Conservation (phyloP, 2,888 invertebrate species). For the Aproaerema taeniolella region DNA sequence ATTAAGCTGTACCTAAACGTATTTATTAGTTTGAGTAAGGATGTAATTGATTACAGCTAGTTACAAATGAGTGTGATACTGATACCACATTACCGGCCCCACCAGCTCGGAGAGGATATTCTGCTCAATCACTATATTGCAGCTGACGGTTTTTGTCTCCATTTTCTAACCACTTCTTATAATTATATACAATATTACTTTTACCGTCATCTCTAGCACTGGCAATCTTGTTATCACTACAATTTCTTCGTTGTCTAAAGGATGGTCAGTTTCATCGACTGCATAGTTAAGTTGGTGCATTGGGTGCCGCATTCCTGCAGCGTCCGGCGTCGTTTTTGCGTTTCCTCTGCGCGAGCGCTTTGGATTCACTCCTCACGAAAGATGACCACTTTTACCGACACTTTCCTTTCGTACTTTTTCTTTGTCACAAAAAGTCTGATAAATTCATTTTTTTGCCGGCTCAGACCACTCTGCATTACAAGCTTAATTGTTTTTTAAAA, state of each 20-base stretch:
- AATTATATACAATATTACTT: constrained; percentile 3
- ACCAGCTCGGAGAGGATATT: constrained; percentile 11
- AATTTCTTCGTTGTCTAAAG: no score
- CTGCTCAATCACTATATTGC: constrained; percentile 10
- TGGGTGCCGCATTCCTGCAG: constrained; percentile 37
- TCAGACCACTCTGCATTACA: constrained; percentile 2
- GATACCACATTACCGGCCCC: no score
- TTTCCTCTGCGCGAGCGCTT: constrained; percentile 32
- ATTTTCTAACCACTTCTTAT: constrained; percentile 12
- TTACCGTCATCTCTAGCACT: constrained; percentile 1
- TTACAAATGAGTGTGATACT: no score
- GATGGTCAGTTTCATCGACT: no score
- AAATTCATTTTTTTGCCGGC: neutral
- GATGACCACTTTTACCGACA: constrained; percentile 50
- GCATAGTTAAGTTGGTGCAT: constrained; percentile 11
- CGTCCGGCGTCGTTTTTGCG: constrained; percentile 53
- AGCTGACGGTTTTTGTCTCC: constrained; percentile 9
- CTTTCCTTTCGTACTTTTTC: constrained; percentile 24
- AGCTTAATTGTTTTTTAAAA: neutral
- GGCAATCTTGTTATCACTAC: no score
- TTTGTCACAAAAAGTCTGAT: neutral
- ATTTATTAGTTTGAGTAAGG: no score
- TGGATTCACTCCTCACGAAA: constrained; percentile 18
- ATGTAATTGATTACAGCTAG: no score
- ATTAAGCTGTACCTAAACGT: no score